phyloP scores from a whole-genome alignment of 2,797 vertebrate species.

The Scarus forsteni region DNA sequence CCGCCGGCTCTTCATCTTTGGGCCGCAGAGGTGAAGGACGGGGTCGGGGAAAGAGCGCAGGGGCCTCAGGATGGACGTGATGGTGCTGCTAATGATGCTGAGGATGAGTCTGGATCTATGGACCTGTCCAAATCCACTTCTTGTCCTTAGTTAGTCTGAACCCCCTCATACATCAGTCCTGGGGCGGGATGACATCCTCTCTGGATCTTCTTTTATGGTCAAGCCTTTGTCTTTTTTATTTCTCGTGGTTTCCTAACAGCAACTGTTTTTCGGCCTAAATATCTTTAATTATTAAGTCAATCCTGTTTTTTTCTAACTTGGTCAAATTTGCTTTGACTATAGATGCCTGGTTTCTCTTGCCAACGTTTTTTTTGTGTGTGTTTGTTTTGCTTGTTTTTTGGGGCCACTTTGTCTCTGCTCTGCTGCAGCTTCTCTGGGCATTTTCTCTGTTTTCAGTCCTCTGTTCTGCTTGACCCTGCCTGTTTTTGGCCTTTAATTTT shows the following conservation, averaged over 20 bases:
- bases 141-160: conserved; percentile 34
- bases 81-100: conserved; percentile 56
- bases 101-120: conserved; percentile 24
- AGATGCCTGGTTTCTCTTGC: too few relatives aligned
- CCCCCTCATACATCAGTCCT: conserved; percentile 15
- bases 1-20: conserved; percentile 52
- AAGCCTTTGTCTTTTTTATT: not conserved
- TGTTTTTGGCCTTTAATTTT: too few relatives aligned
- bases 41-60: conserved; percentile 45
- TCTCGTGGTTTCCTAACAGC: not conserved
- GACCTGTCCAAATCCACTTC: conserved; percentile 33
- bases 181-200: not conserved
- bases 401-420: too few relatives aligned
- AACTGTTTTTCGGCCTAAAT: too few relatives aligned
- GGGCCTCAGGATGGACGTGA: conserved; percentile 53
- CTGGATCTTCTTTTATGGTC: not conserved
- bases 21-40: conserved; percentile 67
- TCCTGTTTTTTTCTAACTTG: too few relatives aligned
- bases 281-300: too few relatives aligned
- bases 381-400: too few relatives aligned
- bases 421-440: too few relatives aligned
- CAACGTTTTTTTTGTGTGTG: too few relatives aligned
- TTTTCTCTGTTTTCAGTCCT: too few relatives aligned
- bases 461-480: too few relatives aligned
- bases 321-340: too few relatives aligned